These are phyloP conservation scores for Caenorhabditis inopinata DNA, from an alignment of 1,140 invertebrate species.

Conservation along the genomic window DNA sequence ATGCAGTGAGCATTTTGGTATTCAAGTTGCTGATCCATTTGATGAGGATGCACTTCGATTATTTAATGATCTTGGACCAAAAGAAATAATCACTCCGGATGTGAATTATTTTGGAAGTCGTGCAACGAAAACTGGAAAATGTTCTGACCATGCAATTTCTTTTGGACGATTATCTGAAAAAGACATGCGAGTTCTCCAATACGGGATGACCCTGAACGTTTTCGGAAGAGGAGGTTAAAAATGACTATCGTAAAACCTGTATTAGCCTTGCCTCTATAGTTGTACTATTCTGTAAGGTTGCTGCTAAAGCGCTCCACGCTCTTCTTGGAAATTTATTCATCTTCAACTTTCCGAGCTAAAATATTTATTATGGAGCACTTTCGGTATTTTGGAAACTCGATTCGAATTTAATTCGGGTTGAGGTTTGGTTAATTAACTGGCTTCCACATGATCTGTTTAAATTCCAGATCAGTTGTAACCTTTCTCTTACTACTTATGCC, in stretches of 20 bases:
- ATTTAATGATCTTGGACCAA: background rate
- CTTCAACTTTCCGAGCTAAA: too few species aligned
- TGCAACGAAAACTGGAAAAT: background rate
- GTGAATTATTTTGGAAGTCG: background rate
- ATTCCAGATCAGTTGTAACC: too few species aligned
- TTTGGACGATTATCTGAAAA: background rate
- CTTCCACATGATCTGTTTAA: too few species aligned
- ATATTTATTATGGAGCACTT: background rate
- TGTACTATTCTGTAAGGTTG: too few species aligned
- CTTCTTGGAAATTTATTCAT: too few species aligned
- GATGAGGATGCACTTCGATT: conserved; percentile 11
- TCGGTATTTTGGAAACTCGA: too few species aligned
- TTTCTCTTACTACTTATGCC: too few species aligned
- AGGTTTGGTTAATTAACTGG: too few species aligned
- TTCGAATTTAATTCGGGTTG: too few species aligned
- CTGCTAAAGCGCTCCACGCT: too few species aligned
- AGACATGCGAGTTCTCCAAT: conserved; percentile 7
- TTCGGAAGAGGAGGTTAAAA: conserved; percentile 18
- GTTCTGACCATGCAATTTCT: conserved; percentile 4
- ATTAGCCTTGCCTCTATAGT: too few species aligned
- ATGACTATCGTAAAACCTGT: background rate
- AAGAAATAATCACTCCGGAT: conserved; percentile 5
- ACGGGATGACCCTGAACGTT: conserved; percentile 1
- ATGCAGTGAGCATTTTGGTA: background rate
- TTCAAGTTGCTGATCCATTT: background rate